phyloP scores from a whole-genome alignment of 2,888 invertebrate genomes.

The Chouioia cunea region DNA sequence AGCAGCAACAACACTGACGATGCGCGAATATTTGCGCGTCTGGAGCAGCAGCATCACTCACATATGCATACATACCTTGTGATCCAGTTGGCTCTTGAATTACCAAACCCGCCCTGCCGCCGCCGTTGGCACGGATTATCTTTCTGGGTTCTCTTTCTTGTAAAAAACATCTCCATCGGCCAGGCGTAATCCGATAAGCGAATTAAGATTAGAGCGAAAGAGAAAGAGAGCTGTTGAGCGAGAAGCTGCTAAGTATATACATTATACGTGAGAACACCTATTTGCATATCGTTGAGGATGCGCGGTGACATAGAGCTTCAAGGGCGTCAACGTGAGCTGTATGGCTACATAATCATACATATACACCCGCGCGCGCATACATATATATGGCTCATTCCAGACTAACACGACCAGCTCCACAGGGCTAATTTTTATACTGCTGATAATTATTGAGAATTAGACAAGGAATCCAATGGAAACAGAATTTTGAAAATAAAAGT shows the following conservation, averaged over 20 bases:
- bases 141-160: conserved; percentile 53
- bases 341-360: too few relatives aligned
- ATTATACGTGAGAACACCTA: conserved; percentile 39
- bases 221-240: conserved; percentile 58
- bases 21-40: conserved; percentile 2
- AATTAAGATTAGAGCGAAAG: conserved; percentile 64
- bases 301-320: conserved; percentile 55
- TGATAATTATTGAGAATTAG: too few relatives aligned
- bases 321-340: conserved; percentile 10
- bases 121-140: too few relatives aligned
- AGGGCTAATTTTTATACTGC: too few relatives aligned
- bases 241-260: conserved; percentile 64
- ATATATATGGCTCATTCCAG: too few relatives aligned
- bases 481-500: too few relatives aligned
- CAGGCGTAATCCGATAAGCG: conserved; percentile 67
- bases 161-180: conserved; percentile 65
- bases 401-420: too few relatives aligned
- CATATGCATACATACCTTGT: conserved; percentile 15
- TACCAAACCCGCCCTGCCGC: conserved; percentile 62
- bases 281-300: conserved; percentile 57
- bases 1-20: conserved; percentile 5
- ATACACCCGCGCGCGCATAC: too few relatives aligned
- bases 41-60: neutral
- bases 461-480: too few relatives aligned
- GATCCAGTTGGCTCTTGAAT: conserved; percentile 57